phyloP scores from a whole-genome alignment of 2,888 invertebrate species.

The Thera britannica region DNA sequence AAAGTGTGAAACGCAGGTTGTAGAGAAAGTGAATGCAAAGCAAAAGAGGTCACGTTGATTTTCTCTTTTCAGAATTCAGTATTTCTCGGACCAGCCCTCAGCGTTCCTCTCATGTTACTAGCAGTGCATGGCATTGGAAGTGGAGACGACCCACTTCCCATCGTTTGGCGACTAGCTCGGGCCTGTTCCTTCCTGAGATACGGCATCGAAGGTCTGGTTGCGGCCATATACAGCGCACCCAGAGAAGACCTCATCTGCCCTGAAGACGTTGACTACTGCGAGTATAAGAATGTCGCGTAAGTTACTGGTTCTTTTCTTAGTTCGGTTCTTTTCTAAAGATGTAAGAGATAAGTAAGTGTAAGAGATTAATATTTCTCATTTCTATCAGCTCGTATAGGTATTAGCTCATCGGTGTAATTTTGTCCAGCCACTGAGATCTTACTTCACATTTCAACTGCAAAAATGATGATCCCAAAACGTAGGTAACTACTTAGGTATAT shows the following conservation, averaged over 20 bases:
- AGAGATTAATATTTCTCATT: background rate
- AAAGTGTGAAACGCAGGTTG: no score
- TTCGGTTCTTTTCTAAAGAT: background rate
- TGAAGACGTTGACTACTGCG: slow-evolving; percentile 88
- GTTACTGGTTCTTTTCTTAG: slow-evolving; percentile 41
- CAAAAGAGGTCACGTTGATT: background rate
- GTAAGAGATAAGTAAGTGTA: no score
- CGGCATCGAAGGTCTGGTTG: slow-evolving; percentile 91
- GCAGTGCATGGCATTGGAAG: slow-evolving; percentile 95
- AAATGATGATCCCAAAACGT: no score
- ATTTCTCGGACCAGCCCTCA: slow-evolving; percentile 94
- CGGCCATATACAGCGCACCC: slow-evolving; percentile 91
- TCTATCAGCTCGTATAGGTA: background rate
- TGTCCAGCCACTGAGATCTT: no score
- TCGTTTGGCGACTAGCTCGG: slow-evolving; percentile 90
- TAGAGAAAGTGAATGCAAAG: background rate
- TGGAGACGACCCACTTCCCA: slow-evolving; percentile 88
- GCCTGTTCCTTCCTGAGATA: slow-evolving; percentile 93
- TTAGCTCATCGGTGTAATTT: no score
- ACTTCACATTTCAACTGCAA: no score
- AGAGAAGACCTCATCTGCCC: slow-evolving; percentile 91
- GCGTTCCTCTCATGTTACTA: slow-evolving; percentile 94
- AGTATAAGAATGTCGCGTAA: slow-evolving; percentile 88
- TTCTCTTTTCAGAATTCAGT: slow-evolving; percentile 89
- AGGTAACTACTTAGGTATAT: no score